phyloP scores from a whole-genome alignment of 2,113 vertebrate species.

The Scatophagus argus region DNA sequence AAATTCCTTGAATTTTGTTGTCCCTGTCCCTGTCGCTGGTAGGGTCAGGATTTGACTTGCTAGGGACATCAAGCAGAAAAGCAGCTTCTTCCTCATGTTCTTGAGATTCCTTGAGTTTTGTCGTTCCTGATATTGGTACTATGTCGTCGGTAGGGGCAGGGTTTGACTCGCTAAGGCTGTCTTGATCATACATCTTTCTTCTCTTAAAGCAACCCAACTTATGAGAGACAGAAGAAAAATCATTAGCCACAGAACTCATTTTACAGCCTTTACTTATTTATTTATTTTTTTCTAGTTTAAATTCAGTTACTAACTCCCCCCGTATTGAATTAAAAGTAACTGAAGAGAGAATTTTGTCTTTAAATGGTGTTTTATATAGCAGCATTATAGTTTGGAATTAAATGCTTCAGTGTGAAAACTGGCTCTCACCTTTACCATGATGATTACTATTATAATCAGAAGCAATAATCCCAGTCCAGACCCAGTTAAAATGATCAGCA shows the following conservation, averaged over 20 bases:
- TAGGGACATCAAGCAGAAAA: fast-evolving
- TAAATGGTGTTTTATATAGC: background rate
- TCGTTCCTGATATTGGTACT: too few relatives aligned
- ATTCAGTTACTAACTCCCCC: background rate
- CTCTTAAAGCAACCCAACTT: conserved; percentile 77
- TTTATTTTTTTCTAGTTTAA: background rate
- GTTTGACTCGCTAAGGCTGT: too few relatives aligned
- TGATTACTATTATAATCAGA: conserved; percentile 65
- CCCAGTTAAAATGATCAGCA: conserved; percentile 64
- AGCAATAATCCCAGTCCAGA: conserved; percentile 59
- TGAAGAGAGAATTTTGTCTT: background rate
- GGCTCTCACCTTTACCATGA: conserved; percentile 75
- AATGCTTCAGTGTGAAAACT: background rate
- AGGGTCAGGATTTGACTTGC: fast-evolving
- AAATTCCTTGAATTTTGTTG: background rate
- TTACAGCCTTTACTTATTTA: background rate
- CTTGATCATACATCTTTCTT: too few relatives aligned
- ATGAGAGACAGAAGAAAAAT: conserved; percentile 11
- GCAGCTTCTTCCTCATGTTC: background rate
- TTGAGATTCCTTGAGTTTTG: background rate
- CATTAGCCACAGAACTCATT: background rate
- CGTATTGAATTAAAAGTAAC: too few relatives aligned
- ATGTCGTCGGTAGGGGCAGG: too few relatives aligned
- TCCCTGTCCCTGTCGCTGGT: fast-evolving
- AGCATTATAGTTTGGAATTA: background rate